Conservation (phyloP, 2,797 vertebrate genomes). For the Psittacula derbiana region DNA sequence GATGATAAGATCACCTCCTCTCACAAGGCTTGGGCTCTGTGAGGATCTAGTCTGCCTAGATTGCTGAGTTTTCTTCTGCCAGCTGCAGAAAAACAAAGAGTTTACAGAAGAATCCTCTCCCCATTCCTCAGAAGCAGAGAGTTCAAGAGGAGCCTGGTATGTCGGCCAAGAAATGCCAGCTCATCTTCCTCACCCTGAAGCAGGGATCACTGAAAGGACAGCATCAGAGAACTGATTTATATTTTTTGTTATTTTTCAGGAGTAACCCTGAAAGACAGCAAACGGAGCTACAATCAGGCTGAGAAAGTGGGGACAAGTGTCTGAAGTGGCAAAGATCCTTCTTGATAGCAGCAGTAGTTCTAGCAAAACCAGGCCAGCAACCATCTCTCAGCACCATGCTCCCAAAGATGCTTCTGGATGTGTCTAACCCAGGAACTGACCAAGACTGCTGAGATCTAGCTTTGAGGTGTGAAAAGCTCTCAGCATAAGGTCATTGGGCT, state of each 20-base stretch:
- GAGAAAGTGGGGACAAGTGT: not conserved
- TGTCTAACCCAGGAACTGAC: not conserved
- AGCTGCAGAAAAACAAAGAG: not conserved
- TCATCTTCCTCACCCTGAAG: not conserved
- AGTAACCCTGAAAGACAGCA: not conserved
- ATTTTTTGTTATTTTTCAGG: not conserved
- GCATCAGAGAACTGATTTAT: accelerated
- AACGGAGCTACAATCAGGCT: not conserved
- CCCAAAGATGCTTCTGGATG: not conserved
- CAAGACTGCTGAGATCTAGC: not conserved
- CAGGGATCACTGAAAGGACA: not conserved
- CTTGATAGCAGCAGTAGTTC: not conserved
- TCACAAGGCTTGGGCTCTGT: not conserved
- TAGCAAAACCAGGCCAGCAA: not conserved
- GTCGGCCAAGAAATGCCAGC: not conserved
- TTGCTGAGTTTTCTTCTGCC: not conserved
- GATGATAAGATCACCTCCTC: not conserved
- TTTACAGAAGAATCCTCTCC: not conserved
- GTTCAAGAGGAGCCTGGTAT: not conserved
- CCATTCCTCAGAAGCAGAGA: not conserved
- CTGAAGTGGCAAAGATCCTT: not conserved
- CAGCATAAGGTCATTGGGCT: not conserved
- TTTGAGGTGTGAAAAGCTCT: not conserved
- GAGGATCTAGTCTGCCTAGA: not conserved
- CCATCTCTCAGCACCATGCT: accelerated